Evolutionary conservation across 2,888 invertebrate species (phyloP), one percentile per base, ranked within the genome.

Genomic region (Tortrix viridana): DNA sequence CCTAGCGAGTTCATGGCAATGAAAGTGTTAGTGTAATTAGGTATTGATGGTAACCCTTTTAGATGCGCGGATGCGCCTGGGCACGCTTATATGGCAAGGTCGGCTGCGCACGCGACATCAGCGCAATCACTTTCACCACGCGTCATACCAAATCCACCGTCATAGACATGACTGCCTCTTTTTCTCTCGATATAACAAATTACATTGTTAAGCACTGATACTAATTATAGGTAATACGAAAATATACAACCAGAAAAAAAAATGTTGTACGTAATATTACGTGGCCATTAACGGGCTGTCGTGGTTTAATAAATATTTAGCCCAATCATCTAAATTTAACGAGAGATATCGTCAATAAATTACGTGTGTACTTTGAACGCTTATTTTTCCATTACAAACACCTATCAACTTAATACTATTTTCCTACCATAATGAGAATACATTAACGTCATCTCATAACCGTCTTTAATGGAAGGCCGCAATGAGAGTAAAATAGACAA

Each of bases 101-200:
- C 90, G 88, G 78, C 83, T 75, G 81, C 80, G 84, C 88, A 86
- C 87, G 88, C 89, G 89, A 89, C 90, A 86, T 78, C 80, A 74
- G 73, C 84, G 85, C 85, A 86, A 88, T 89, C 90, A 90, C 90
- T 90, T 92, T 91, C 91, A 89, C 90, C 84, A 81, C 81, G 78
- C 76, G 77, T 80, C 80, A 82, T 87, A 82, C 86, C 84, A 85
- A 88, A 87, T 80, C 80, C 82, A 83, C 76, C 75, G 65, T 58
- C 47, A 63, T 63, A 63, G 63, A 63, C 47, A 50, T 38, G 44
- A 18, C 18, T 41, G 52, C 62, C 62, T n/a, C 62, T 62, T 62
- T 62, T 62, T 62, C 50, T 56, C 38, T 52, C 56, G 23, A 23
- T 57, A 32, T 18, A 18, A 19, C 20, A 48, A 37, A 52, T 38